Percentiles rank a stretch among this genome's conserved stretches.
Evolutionary conservation across 2,797 vertebrate genomes (phyloP).

Genomic region (Silurus aristotelis): DNA sequence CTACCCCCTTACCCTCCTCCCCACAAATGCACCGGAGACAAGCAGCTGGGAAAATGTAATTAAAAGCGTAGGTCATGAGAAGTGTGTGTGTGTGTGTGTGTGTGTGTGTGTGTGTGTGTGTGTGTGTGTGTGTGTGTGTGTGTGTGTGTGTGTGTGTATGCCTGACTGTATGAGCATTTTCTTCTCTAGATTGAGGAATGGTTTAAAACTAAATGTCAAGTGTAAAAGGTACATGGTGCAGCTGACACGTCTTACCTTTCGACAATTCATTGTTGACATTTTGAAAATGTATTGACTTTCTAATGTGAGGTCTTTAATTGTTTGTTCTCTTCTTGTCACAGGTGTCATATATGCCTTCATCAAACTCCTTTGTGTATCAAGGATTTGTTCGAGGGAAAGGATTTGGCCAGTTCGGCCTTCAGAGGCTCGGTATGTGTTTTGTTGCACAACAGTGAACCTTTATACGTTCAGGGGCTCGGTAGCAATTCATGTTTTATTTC

Average conservation of each 20-base stretch:
- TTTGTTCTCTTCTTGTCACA: conserved; percentile 64
- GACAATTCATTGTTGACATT: conserved; percentile 68
- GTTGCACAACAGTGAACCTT: not conserved
- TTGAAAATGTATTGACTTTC: conserved; percentile 61
- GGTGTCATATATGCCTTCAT: conserved; percentile 92
- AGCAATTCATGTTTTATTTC: not conserved
- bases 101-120: conserved; percentile 15
- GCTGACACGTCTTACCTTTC: conserved; percentile 69
- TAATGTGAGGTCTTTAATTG: conserved; percentile 32
- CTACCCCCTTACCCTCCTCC: conserved; percentile 54
- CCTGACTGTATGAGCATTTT: conserved; percentile 20
- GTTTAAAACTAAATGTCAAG: conserved; percentile 69
- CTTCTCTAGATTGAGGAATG: conserved; percentile 30
- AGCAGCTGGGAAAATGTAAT: conserved; percentile 61
- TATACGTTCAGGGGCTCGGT: not conserved
- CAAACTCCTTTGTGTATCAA: conserved; percentile 94
- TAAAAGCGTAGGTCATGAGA: conserved; percentile 58
- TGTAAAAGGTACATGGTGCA: conserved; percentile 62
- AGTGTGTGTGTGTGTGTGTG: conserved; percentile 24
- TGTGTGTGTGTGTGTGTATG: conserved; percentile 22
- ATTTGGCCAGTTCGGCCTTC: conserved; percentile 97
- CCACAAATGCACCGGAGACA: conserved; percentile 53
- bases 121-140: conserved; percentile 20
- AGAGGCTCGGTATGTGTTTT: conserved; percentile 87
- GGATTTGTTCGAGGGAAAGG: conserved; percentile 95